These are phyloP conservation scores for Danio tinwini DNA, from an alignment of 2,797 vertebrate genomes.

Conservation along the genomic window DNA sequence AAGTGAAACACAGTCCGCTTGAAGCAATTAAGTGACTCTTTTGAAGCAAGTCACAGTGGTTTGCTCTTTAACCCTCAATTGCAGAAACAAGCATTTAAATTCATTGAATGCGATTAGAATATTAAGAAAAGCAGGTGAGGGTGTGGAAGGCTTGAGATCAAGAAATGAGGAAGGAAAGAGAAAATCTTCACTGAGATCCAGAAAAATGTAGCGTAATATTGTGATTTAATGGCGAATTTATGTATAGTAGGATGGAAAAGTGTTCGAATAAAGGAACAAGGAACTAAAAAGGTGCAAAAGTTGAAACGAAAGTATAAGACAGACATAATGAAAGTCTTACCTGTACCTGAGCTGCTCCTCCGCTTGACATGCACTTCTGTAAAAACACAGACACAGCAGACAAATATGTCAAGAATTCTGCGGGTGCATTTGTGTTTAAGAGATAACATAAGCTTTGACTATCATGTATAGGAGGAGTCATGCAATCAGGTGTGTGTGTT, in stretches of 20 bases:
- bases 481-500: background rate
- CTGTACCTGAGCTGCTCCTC: constrained; percentile 72
- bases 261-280: background rate
- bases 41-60: constrained; percentile 32
- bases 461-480: constrained; percentile 17
- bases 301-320: background rate
- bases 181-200: background rate
- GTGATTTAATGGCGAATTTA: background rate
- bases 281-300: background rate
- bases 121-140: background rate
- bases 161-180: background rate
- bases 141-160: background rate
- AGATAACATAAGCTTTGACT: constrained; percentile 23
- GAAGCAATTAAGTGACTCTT: background rate
- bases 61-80: constrained; percentile 33
- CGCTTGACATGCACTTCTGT: constrained; percentile 78
- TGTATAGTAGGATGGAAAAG: background rate
- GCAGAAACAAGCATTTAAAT: constrained; percentile 10
- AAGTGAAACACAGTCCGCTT: background rate
- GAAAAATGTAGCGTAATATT: background rate
- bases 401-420: constrained; percentile 41
- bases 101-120: background rate
- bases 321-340: constrained; percentile 63
- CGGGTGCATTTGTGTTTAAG: constrained; percentile 35
- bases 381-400: constrained; percentile 59